phyloP scores from a whole-genome alignment of 2,888 invertebrate species.

The Cryptosula pallasiana region DNA sequence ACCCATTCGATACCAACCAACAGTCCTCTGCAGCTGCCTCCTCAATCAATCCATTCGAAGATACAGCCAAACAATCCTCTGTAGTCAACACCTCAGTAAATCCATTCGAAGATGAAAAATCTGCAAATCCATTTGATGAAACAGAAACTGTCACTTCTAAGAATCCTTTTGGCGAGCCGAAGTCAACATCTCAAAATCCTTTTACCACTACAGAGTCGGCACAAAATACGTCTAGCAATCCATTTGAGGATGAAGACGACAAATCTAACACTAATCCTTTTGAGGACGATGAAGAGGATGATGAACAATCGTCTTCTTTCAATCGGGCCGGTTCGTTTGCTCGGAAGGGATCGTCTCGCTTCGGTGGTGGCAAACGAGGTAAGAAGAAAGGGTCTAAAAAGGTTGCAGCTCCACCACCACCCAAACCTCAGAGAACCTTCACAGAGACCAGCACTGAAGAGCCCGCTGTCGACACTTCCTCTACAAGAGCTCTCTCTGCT shows the following conservation, averaged over 20 bases:
- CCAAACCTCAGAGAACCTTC: conserved; percentile 8
- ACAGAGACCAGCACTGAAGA: not conserved
- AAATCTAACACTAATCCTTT: conserved; percentile 4
- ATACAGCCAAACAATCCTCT: not conserved
- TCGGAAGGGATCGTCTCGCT: not conserved
- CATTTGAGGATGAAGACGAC: not conserved
- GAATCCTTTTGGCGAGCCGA: conserved; percentile 11
- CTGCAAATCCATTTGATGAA: too few species aligned
- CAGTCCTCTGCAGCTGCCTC: not conserved
- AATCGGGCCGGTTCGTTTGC: not conserved
- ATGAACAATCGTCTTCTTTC: not conserved
- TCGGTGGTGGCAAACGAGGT: not conserved
- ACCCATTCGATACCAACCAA: not conserved
- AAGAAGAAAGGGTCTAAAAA: not conserved
- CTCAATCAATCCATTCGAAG: not conserved
- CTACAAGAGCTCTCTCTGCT: not conserved
- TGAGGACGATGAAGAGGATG: conserved; percentile 6
- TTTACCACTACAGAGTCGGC: not conserved
- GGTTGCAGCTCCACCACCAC: conserved; percentile 5
- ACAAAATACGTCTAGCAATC: not conserved
- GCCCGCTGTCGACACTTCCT: not conserved
- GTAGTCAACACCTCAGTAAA: too few species aligned
- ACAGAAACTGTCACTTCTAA: not conserved
- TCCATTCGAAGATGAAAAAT: not conserved
- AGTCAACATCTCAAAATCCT: not conserved